Percentiles rank a stretch among this genome's conserved stretches.
These are phyloP conservation scores for Hyles vespertilio DNA, from an alignment of 1,140 invertebrate species.

Conservation along the genomic window DNA sequence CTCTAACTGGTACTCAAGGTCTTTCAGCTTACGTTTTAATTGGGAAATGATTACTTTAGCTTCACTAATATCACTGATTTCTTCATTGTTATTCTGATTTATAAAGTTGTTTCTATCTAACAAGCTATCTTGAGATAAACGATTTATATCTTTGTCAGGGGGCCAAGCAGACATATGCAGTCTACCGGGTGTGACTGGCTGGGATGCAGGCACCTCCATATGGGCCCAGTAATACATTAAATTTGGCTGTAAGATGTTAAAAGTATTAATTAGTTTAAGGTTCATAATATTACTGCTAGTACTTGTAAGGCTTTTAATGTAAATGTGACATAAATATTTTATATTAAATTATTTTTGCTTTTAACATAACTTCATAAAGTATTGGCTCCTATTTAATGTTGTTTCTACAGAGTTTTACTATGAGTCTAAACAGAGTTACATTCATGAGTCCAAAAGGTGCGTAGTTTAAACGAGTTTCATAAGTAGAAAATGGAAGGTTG, in stretches of 20 bases:
- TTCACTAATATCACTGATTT: conserved; percentile 59
- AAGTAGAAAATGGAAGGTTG: conserved; percentile 8
- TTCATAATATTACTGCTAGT: no score
- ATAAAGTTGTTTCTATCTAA: conserved; percentile 14
- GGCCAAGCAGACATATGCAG: conserved; percentile 65
- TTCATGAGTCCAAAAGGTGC: no score
- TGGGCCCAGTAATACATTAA: conserved; percentile 93
- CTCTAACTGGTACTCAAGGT: conserved; percentile 74
- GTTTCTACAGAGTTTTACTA: no score
- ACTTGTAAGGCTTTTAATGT: no score
- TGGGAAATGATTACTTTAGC: conserved; percentile 59
- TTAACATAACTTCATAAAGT: no score
- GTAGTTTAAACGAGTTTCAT: not conserved
- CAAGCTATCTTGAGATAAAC: conserved; percentile 15
- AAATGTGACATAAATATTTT: no score
- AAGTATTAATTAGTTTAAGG: not conserved
- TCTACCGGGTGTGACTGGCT: conserved; percentile 82
- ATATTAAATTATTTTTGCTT: no score
- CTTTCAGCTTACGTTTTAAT: conserved; percentile 65
- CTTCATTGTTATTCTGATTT: conserved; percentile 56
- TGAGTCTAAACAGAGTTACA: no score
- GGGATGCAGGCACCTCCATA: conserved; percentile 81
- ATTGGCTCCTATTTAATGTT: no score
- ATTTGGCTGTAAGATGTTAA: conserved; percentile 81
- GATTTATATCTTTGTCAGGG: conserved; percentile 43